Evolutionary conservation across 2,797 vertebrate species (phyloP), one percentile per base, ranked within the genome.

Genomic region (Ctenopoma multispine): DNA sequence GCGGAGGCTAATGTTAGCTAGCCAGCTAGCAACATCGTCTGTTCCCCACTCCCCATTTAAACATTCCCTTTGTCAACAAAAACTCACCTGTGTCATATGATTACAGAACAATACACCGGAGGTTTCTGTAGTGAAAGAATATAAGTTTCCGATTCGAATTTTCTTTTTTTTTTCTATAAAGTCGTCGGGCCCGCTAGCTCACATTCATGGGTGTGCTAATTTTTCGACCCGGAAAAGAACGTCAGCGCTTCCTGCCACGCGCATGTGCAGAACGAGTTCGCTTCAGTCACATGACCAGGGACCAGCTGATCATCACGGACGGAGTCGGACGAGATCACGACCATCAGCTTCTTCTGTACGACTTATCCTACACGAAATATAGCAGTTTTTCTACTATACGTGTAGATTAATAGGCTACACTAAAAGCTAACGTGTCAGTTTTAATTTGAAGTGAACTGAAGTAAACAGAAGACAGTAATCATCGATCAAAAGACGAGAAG

Each of bases 141-240:
- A 63, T 21, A 44, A 63, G 62, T n/a, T 24, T 56, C 64, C 46
- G 15, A 7, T 13, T 27, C 0, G 47, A 3, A 15, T 17, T 17
- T 21, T 27, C 49, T 53, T 47, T 3, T 6, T 0, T 18, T 36
- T 66, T 67, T 69, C 10, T 49, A 38, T 18, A 46, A 53, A 63
- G 7, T 55, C 46, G 0, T 31, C 47, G 18, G 87, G 81, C 76
- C 89, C 69, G 79, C 48, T 91, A 91, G 82, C 85, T 91, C 83
- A 49, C 68, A 68, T 71, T 84, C 83, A 84, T 78, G 72, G 77
- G 70, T 76, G 85, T 54, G 86, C 84, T 89, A 79, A 78, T 48
- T 58, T 77, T 49, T 71, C 82, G 91, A 92, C 90, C 92, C 92
- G 92, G 92, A 93, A 93, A 82, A 80, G 83, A 89, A 87, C 79